These are phyloP conservation scores for Lithosia quadra DNA, from an alignment of 2,888 invertebrate genomes.

Conservation along the genomic window DNA sequence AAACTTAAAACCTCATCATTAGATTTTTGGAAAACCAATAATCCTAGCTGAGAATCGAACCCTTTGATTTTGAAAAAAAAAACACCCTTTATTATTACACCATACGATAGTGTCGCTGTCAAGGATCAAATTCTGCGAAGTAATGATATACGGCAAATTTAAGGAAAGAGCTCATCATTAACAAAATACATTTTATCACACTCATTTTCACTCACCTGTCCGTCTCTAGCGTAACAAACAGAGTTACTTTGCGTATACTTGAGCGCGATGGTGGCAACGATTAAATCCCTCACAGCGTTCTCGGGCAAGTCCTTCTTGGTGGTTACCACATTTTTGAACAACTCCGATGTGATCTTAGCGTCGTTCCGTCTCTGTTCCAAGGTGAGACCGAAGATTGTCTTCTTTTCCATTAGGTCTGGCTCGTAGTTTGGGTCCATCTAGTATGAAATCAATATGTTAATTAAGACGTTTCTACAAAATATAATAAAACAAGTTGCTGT, in stretches of 20 bases:
- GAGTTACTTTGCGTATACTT: slow-evolving; percentile 99
- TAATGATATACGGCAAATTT: no score
- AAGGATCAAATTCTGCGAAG: no score
- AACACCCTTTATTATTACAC: no score
- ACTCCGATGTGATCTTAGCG: slow-evolving; percentile 91
- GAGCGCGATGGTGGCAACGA: slow-evolving; percentile 97
- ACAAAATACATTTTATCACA: no score
- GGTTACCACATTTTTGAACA: slow-evolving; percentile 94
- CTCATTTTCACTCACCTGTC: slow-evolving; percentile 89
- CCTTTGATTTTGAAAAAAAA: no score
- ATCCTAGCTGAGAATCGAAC: no score
- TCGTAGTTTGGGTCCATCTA: slow-evolving; percentile 96
- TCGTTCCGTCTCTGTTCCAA: slow-evolving; percentile 95
- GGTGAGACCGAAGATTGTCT: slow-evolving; percentile 78
- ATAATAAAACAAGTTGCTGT: background rate
- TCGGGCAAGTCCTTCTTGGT: slow-evolving; percentile 89
- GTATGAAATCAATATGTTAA: background rate
- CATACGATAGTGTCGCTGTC: no score
- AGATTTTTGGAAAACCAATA: no score
- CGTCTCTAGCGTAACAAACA: slow-evolving; percentile 98
- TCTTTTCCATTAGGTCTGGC: slow-evolving; percentile 94
- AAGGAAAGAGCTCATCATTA: no score
- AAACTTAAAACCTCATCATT: no score
- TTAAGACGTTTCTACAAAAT: background rate
- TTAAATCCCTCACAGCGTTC: slow-evolving; percentile 94